Evolutionary conservation across 2,113 vertebrate species (phyloP).

Genomic region (Orthonyx spaldingii): DNA sequence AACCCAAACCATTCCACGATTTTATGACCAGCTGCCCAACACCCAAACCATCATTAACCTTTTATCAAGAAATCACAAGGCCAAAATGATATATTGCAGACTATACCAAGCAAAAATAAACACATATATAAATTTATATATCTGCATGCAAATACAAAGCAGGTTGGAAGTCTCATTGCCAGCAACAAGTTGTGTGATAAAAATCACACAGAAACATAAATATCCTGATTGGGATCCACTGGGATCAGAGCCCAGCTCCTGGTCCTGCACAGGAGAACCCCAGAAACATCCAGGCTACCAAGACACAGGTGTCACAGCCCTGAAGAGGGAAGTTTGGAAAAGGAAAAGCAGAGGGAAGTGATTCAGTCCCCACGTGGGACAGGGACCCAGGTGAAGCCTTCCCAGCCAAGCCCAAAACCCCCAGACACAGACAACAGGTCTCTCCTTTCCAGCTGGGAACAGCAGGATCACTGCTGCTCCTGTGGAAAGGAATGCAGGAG

Average conservation of each 20-base stretch:
- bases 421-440: background rate
- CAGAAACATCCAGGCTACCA: background rate
- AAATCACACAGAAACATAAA: background rate
- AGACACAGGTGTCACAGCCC: background rate
- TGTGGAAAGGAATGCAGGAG: background rate
- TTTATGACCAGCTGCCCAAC: background rate
- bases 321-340: background rate
- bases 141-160: background rate
- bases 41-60: background rate
- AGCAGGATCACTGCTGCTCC: background rate
- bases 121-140: background rate
- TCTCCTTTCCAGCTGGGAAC: background rate
- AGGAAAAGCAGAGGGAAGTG: background rate
- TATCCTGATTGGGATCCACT: background rate
- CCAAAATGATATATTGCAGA: background rate
- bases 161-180: background rate
- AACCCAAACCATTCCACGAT: background rate
- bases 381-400: background rate
- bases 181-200: background rate
- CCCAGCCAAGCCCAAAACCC: background rate
- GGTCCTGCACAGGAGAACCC: background rate
- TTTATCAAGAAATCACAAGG: background rate
- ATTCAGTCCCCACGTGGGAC: fast-evolving
- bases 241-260: background rate
- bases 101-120: background rate